Conservation (phyloP, 2,113 vertebrate genomes). For the Piliocolobus tephrosceles region DNA sequence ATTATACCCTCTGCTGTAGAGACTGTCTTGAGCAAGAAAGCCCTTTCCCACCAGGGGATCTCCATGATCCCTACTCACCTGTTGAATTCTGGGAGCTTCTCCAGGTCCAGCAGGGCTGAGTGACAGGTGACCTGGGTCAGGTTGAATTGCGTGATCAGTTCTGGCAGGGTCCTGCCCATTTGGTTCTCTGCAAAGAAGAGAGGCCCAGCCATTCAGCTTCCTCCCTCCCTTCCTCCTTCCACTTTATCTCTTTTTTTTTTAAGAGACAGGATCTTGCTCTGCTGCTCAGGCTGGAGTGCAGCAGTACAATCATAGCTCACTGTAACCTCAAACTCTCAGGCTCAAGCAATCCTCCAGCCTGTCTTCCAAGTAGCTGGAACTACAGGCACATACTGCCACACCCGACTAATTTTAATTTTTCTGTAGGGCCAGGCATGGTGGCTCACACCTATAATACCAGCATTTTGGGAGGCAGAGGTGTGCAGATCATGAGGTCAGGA, state of each 20-base stretch:
- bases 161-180: slow-evolving; percentile 90
- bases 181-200: slow-evolving; percentile 87
- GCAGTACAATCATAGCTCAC: not conserved
- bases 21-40: not conserved
- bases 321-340: not conserved
- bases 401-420: not conserved
- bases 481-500: too few relatives aligned
- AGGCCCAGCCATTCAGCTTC: not conserved
- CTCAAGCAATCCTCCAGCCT: not conserved
- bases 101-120: slow-evolving; percentile 94
- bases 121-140: slow-evolving; percentile 90
- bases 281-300: not conserved
- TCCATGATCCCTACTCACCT: slow-evolving; percentile 80
- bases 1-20: accelerated
- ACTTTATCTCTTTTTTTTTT: not conserved
- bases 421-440: too few relatives aligned
- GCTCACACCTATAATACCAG: too few relatives aligned
- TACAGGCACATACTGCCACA: too few relatives aligned
- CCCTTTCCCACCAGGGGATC: not conserved
- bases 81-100: slow-evolving; percentile 94
- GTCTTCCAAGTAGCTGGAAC: not conserved
- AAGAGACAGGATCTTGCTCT: not conserved
- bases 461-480: too few relatives aligned
- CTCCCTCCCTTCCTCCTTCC: not conserved
- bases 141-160: slow-evolving; percentile 92